A percentile compares a stretch with the other conserved stretches of the same genome.
These are phyloP conservation scores for Platycercus adscitus DNA, from an alignment of 2,113 vertebrate species.

Conservation along the genomic window DNA sequence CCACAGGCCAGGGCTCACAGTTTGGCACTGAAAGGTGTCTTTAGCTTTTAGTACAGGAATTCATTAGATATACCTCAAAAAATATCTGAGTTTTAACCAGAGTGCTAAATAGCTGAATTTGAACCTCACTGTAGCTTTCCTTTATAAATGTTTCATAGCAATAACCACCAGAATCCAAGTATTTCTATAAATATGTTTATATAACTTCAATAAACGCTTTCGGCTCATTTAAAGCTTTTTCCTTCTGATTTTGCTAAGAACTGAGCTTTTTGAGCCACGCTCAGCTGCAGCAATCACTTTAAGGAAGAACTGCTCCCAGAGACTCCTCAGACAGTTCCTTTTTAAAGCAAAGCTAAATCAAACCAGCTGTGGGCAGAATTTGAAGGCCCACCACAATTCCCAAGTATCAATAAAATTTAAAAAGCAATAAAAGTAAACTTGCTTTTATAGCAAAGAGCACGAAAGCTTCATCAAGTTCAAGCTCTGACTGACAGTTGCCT, in stretches of 20 bases:
- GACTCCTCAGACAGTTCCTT: not conserved
- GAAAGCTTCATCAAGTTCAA: conserved; percentile 10
- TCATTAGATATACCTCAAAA: not conserved
- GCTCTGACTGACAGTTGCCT: not conserved
- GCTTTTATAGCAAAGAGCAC: not conserved
- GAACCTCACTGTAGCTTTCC: not conserved
- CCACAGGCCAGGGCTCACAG: fast-evolving
- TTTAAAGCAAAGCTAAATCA: not conserved
- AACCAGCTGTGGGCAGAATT: not conserved
- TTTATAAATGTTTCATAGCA: not conserved
- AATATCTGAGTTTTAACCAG: not conserved
- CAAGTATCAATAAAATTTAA: not conserved
- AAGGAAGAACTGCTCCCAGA: not conserved
- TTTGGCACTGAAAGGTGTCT: not conserved
- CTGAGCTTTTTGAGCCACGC: not conserved
- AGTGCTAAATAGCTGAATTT: not conserved
- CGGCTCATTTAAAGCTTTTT: not conserved
- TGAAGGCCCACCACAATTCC: not conserved
- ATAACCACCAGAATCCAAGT: not conserved
- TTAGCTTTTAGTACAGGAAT: not conserved
- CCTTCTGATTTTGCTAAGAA: not conserved
- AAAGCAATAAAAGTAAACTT: conserved; percentile 3
- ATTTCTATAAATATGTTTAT: not conserved
- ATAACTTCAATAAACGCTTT: not conserved
- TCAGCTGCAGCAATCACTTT: not conserved